Conservation (phyloP, 2,888 invertebrate genomes). For the Acrobasis suavella region DNA sequence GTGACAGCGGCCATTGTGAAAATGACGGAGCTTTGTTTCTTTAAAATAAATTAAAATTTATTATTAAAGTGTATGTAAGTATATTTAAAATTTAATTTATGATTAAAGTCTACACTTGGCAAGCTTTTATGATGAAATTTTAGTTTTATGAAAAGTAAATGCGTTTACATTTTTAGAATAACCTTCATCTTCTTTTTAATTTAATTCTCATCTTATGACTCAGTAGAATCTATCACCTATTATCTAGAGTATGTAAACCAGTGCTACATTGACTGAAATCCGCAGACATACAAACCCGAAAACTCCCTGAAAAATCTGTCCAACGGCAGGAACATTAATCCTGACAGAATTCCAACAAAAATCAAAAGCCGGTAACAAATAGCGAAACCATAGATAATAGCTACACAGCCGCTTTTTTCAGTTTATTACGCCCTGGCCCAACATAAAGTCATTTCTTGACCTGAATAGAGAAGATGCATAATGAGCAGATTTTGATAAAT, state of each 20-base stretch:
- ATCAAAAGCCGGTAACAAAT: constrained; percentile 30
- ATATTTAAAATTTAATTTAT: neutral
- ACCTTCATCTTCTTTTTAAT: too few relatives aligned
- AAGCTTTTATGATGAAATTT: too few relatives aligned
- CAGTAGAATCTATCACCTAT: too few relatives aligned
- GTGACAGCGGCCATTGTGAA: neutral
- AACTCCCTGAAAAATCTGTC: neutral
- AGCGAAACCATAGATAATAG: constrained; percentile 28
- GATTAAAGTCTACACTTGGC: neutral
- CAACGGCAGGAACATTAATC: constrained; percentile 18
- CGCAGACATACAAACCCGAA: neutral
- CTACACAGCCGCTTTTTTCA: constrained; percentile 35
- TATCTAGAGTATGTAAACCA: neutral
- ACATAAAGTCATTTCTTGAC: neutral
- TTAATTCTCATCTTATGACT: too few relatives aligned
- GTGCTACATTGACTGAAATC: constrained; percentile 1
- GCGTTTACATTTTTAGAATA: too few relatives aligned
- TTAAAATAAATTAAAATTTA: too few relatives aligned
- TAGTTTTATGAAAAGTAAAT: too few relatives aligned
- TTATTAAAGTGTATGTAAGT: too few relatives aligned
- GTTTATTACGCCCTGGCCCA: neutral
- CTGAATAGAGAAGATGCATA: too few relatives aligned
- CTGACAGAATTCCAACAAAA: constrained; percentile 18
- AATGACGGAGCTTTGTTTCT: neutral
- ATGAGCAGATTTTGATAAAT: too few relatives aligned